These are phyloP conservation scores for Simalia tracyae DNA, from an alignment of 2,797 vertebrate species.

Conservation along the genomic window DNA sequence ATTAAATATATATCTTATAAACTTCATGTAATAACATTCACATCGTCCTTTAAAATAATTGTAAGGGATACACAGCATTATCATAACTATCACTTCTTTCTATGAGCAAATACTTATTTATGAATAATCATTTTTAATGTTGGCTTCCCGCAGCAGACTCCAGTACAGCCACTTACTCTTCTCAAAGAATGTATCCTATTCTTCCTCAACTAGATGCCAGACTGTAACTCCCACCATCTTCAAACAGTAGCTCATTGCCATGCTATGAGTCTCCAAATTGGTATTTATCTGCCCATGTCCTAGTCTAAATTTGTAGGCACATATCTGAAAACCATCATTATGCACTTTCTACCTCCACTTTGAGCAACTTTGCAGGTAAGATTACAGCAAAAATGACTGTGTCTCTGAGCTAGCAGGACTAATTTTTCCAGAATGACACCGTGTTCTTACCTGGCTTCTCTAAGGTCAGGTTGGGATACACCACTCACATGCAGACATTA, in stretches of 20 bases:
- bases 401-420: not conserved
- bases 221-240: too few relatives aligned
- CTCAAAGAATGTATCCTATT: not conserved
- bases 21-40: not conserved
- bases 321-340: not conserved
- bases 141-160: not conserved
- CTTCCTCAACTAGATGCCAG: not conserved
- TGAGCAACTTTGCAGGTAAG: not conserved
- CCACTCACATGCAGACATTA: not conserved
- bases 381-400: not conserved
- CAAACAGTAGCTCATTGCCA: too few relatives aligned
- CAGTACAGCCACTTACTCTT: not conserved
- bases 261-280: too few relatives aligned
- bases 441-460: not conserved
- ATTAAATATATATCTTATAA: not conserved
- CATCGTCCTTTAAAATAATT: not conserved
- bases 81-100: not conserved
- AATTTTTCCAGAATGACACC: not conserved
- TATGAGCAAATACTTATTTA: not conserved
- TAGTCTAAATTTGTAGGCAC: not conserved
- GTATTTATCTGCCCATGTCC: not conserved
- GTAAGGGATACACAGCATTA: not conserved
- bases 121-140: not conserved
- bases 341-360: not conserved
- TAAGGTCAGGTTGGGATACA: not conserved